These are phyloP conservation scores for Uromys caudimaculatus DNA, from an alignment of 2,797 vertebrate species.

Conservation along the genomic window DNA sequence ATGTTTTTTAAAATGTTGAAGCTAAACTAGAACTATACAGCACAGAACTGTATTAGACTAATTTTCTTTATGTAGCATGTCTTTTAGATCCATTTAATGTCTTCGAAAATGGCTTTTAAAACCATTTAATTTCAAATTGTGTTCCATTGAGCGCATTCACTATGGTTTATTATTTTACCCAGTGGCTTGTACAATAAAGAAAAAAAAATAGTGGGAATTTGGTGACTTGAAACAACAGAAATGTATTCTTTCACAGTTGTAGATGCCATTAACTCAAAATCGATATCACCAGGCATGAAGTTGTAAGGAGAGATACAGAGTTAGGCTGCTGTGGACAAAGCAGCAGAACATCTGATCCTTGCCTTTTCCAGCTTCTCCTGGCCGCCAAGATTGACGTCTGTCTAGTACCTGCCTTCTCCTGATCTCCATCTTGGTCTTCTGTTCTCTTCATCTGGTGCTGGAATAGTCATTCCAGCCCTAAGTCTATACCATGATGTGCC, in stretches of 20 bases:
- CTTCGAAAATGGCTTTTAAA: background rate
- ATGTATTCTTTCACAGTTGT: background rate
- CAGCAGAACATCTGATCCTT: background rate
- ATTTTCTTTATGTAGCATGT: background rate
- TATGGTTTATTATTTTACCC: background rate
- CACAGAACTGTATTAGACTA: no score
- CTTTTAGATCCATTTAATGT: background rate
- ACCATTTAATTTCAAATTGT: background rate
- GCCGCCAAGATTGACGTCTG: background rate
- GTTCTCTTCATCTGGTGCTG: background rate
- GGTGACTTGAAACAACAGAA: background rate
- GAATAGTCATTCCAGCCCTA: background rate
- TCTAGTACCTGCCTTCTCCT: background rate
- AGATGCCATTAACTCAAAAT: background rate
- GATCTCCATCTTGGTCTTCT: background rate
- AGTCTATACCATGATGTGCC: background rate
- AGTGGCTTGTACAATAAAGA: background rate
- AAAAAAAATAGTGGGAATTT: background rate
- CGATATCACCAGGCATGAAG: background rate
- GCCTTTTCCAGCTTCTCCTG: no score
- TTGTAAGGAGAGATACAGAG: background rate
- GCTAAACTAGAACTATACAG: background rate
- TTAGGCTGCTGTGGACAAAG: background rate
- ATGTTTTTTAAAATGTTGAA: background rate
- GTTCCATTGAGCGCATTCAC: background rate